phyloP scores from a whole-genome alignment of 2,888 invertebrate species.

The Lasioglossum pauxillum region DNA sequence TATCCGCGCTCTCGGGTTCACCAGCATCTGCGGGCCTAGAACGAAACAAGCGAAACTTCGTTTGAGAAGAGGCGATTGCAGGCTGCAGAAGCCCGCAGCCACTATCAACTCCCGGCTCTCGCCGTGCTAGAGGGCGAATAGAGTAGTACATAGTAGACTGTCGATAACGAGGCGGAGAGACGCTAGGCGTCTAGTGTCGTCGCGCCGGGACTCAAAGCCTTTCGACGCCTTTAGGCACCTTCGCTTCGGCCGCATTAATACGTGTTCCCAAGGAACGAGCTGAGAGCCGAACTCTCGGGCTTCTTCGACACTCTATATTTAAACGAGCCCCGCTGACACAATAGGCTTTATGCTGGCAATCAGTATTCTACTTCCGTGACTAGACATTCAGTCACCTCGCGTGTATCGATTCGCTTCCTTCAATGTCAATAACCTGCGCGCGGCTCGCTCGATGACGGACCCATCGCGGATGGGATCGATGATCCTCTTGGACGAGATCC shows the following conservation, averaged over 20 bases:
- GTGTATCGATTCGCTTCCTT: conserved; percentile 73
- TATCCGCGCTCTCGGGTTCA: background rate
- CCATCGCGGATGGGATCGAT: background rate
- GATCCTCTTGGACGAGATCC: background rate
- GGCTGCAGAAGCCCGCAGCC: conserved; percentile 4
- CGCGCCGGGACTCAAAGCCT: conserved; percentile 31
- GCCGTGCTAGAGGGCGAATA: background rate
- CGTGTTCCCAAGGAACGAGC: conserved; percentile 12
- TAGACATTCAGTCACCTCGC: conserved; percentile 68
- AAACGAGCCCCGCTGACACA: conserved; percentile 68
- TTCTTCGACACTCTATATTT: conserved; percentile 69
- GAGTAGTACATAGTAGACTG: conserved; percentile 16
- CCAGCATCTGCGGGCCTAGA: background rate
- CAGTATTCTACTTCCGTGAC: conserved; percentile 74
- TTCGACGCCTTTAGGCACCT: conserved; percentile 45
- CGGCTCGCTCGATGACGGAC: conserved; percentile 24
- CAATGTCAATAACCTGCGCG: conserved; percentile 70
- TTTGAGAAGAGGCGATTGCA: conserved; percentile 29
- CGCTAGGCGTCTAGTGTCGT: conserved; percentile 18
- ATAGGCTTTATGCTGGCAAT: conserved; percentile 73
- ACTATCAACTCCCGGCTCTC: background rate
- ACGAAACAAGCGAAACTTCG: conserved; percentile 23
- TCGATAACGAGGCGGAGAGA: conserved; percentile 37
- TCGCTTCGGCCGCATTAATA: conserved; percentile 12
- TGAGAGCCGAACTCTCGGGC: conserved; percentile 8